Percentiles rank a stretch among this genome's conserved stretches.
phyloP scores from a whole-genome alignment of 1,140 invertebrate species.

The Brachionus calyciflorus region DNA sequence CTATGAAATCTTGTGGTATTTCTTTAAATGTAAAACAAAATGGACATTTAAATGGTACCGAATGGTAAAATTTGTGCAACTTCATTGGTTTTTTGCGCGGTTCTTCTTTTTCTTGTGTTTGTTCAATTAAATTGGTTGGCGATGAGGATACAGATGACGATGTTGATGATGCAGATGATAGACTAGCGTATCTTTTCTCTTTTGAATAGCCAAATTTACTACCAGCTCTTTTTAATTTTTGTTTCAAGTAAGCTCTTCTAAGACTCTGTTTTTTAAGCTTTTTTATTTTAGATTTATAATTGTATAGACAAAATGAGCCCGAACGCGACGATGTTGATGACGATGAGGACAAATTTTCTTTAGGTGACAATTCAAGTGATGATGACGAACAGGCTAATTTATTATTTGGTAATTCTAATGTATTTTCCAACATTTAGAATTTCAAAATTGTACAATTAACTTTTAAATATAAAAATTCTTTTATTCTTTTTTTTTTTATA shows the following conservation, averaged over 20 bases:
- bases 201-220: neutral
- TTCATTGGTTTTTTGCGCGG: constrained; percentile 29
- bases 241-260: constrained; percentile 7
- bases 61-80: constrained; percentile 38
- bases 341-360: constrained; percentile 37
- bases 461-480: too few relatives aligned
- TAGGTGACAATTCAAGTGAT: constrained; percentile 35
- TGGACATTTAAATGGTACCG: constrained; percentile 45
- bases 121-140: neutral
- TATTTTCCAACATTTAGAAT: constrained; percentile 45
- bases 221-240: constrained; percentile 10
- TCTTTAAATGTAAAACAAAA: constrained; percentile 44
- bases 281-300: constrained; percentile 22
- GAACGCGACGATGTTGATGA: constrained; percentile 29
- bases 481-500: too few relatives aligned
- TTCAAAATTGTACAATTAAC: neutral
- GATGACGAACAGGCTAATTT: constrained; percentile 24
- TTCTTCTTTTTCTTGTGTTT: neutral
- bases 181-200: constrained; percentile 10
- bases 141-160: constrained; percentile 27
- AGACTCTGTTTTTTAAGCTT: constrained; percentile 1
- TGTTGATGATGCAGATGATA: constrained; percentile 36
- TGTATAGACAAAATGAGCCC: constrained; percentile 7
- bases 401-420: constrained; percentile 27
- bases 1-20: constrained; percentile 36